phyloP scores from a whole-genome alignment of 1,140 invertebrate species.

The Gryon sp. region DNA sequence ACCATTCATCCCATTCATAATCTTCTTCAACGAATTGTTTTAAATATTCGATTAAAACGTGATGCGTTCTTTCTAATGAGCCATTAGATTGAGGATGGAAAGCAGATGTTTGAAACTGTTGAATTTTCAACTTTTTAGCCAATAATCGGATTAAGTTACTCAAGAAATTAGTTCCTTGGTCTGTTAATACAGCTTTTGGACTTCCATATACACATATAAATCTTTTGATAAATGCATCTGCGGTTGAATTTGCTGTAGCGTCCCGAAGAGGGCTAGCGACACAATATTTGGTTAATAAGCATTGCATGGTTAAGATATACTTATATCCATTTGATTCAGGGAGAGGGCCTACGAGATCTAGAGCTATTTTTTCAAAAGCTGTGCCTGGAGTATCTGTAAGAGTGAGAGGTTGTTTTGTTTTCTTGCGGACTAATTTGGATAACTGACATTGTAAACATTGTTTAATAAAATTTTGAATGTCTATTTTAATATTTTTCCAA shows the following conservation, averaged over 20 bases:
- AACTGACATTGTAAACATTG: slow-evolving; percentile 11
- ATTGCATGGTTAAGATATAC: slow-evolving; percentile 9
- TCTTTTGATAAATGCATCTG: slow-evolving; percentile 1
- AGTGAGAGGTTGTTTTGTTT: not conserved
- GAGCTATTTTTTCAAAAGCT: not conserved
- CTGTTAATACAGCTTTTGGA: not conserved
- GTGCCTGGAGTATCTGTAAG: not conserved
- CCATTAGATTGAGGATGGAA: slow-evolving; percentile 64
- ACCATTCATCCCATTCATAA: slow-evolving; percentile 11
- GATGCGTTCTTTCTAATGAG: slow-evolving; percentile 59
- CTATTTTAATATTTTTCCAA: no score
- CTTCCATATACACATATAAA: slow-evolving; percentile 5
- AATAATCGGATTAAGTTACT: not conserved
- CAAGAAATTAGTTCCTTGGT: slow-evolving; percentile 8
- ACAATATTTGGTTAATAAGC: slow-evolving; percentile 19
- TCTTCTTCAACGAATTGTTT: slow-evolving; percentile 12
- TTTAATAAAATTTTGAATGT: no score
- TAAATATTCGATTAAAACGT: slow-evolving; percentile 47
- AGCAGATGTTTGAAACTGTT: slow-evolving; percentile 42
- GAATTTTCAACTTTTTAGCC: slow-evolving; percentile 49
- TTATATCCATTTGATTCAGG: not conserved
- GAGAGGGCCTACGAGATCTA: slow-evolving; percentile 16
- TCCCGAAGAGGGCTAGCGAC: not conserved
- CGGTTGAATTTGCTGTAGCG: not conserved
- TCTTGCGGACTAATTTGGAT: not conserved